phyloP scores from a whole-genome alignment of 2,113 vertebrate species.

The Nerophis ophidion region DNA sequence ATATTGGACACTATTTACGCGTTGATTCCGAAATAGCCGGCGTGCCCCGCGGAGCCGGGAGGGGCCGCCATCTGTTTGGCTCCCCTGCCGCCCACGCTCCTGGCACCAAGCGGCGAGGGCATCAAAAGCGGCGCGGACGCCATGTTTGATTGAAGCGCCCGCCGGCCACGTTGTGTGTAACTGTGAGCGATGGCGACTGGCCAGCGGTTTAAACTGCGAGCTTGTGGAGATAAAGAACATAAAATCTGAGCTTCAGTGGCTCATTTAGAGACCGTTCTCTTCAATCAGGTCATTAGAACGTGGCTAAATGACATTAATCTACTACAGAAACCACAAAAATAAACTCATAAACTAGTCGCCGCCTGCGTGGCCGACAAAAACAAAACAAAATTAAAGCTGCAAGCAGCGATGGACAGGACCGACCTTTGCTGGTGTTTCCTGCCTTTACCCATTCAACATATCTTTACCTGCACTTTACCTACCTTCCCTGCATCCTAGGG shows the following conservation, averaged over 20 bases:
- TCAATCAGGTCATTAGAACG: too few relatives aligned
- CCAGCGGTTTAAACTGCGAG: not conserved
- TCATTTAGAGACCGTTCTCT: not conserved
- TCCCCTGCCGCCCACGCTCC: not conserved
- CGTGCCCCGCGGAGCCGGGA: conserved; percentile 30
- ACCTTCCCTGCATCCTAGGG: too few relatives aligned
- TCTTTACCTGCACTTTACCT: too few relatives aligned
- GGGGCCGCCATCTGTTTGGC: conserved; percentile 36
- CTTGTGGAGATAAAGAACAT: conserved; percentile 2
- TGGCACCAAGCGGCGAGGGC: conserved; percentile 11
- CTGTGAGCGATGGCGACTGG: conserved; percentile 41
- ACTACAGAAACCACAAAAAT: too few relatives aligned
- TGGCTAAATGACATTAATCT: too few relatives aligned
- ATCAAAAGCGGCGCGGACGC: conserved; percentile 28
- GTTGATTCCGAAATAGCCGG: conserved; percentile 41
- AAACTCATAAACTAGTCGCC: too few relatives aligned
- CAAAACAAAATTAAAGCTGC: too few relatives aligned
- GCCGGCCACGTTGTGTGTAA: conserved; percentile 43
- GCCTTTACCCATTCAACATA: too few relatives aligned
- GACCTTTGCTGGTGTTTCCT: too few relatives aligned
- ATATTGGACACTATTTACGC: not conserved
- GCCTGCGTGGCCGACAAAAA: too few relatives aligned
- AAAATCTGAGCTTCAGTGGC: not conserved
- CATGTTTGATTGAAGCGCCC: conserved; percentile 46
- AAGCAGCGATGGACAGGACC: too few relatives aligned